Percentiles rank a stretch among this genome's conserved stretches.
phyloP scores from a whole-genome alignment of 2,888 invertebrate species.

The Ferdinandea cuprea region DNA sequence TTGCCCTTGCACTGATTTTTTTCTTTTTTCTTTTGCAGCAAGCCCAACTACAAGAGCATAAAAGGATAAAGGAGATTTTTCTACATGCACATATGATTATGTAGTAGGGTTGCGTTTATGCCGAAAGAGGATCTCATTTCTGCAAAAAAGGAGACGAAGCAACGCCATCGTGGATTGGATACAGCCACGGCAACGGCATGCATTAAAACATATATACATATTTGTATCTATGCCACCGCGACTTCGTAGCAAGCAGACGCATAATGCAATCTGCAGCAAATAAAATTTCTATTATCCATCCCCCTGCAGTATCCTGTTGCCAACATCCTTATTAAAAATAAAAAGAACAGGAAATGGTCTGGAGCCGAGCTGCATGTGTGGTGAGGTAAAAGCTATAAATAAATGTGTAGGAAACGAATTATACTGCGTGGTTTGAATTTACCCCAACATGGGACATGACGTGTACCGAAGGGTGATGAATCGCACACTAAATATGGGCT shows the following conservation, averaged over 20 bases:
- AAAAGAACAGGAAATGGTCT: slow-evolving; percentile 44
- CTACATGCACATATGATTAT: slow-evolving; percentile 12
- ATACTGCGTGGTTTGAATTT: slow-evolving; percentile 24
- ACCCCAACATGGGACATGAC: not conserved
- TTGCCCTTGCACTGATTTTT: slow-evolving; percentile 69
- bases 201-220: too few species aligned
- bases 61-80: slow-evolving; percentile 32
- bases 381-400: slow-evolving; percentile 37
- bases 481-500: not conserved
- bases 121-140: slow-evolving; percentile 68
- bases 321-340: slow-evolving; percentile 58
- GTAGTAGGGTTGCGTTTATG: slow-evolving; percentile 46
- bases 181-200: slow-evolving; percentile 15
- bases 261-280: slow-evolving; percentile 65
- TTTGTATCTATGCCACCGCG: not conserved
- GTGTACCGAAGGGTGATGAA: not conserved
- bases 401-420: not conserved
- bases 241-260: slow-evolving; percentile 31
- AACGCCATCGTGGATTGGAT: slow-evolving; percentile 28
- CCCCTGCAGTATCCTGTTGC: slow-evolving; percentile 55
- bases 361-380: slow-evolving; percentile 43
- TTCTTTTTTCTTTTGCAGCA: slow-evolving; percentile 37
- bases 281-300: slow-evolving; percentile 62
- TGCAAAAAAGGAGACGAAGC: slow-evolving; percentile 32
- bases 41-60: slow-evolving; percentile 31